phyloP scores from a whole-genome alignment of 1,140 invertebrate species.

The Drosophila prosaltans region DNA sequence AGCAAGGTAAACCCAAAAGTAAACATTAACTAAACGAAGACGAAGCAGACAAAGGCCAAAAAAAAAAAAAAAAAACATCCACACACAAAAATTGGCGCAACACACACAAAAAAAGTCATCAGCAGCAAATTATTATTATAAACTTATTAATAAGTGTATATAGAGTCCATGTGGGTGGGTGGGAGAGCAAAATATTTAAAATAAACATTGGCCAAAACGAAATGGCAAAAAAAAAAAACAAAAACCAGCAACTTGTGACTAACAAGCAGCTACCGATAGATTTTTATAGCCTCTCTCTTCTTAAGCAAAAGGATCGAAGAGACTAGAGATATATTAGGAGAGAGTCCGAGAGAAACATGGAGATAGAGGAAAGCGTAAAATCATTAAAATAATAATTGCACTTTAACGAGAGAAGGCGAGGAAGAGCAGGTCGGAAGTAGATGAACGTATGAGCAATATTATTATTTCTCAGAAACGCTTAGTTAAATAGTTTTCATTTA shows the following conservation, averaged over 20 bases:
- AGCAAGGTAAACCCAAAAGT: slow-evolving; percentile 52
- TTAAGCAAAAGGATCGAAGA: not conserved
- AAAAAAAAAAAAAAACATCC: too few species aligned
- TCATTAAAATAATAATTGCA: too few species aligned
- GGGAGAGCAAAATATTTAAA: slow-evolving; percentile 37
- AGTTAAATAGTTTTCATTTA: not conserved
- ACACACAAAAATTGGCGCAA: not conserved
- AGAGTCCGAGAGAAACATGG: not conserved
- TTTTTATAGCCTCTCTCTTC: slow-evolving; percentile 7
- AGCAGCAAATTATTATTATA: slow-evolving; percentile 61
- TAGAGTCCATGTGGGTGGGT: slow-evolving; percentile 36
- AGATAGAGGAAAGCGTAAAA: not conserved
- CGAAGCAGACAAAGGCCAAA: slow-evolving; percentile 3
- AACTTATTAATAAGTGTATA: slow-evolving; percentile 76
- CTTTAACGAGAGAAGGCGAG: not conserved
- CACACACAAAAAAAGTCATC: slow-evolving; percentile 31
- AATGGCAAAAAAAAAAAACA: slow-evolving; percentile 16
- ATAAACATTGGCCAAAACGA: slow-evolving; percentile 65
- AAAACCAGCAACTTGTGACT: slow-evolving; percentile 61
- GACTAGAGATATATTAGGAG: not conserved
- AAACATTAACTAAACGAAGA: slow-evolving; percentile 17
- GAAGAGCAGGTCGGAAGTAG: not conserved
- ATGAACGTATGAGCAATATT: not conserved
- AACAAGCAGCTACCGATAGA: slow-evolving; percentile 62
- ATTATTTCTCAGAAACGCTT: not conserved